Evolutionary conservation across 2,113 vertebrate species (phyloP), one percentile per base, ranked within the genome.

Genomic region (Prunella himalayana): DNA sequence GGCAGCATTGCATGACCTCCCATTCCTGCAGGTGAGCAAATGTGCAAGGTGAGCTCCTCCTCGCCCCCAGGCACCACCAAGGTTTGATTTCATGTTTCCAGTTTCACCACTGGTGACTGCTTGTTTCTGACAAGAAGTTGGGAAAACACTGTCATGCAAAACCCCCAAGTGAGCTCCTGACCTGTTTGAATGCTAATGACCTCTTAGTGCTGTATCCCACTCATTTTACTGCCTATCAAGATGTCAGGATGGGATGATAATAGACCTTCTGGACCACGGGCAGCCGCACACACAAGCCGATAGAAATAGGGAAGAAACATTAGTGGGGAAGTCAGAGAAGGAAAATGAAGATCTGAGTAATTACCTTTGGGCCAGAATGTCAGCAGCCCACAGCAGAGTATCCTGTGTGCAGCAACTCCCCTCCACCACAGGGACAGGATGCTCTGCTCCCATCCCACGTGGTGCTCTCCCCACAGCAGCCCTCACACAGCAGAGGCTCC

Each of bases 111-210:
- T 59, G 79, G 59, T 94, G 86, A 80, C 80, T 4, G 11, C 17
- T 86, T 83, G 28, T 79, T 93, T 88, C 84, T 92, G 88, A 77
- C 30, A 84, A 81, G 88, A 91, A 92, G 41, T 49, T 83, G 75
- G 90, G 64, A 94, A 93, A 92, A 96, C 37, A 51, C 90, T 63
- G 68, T 42, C 82, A 51, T 63, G 50, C 85, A 81, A 81, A 96
- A 90, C 64, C 56, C 66, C 72, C 56, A 69, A 28, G 53, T 33
- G 73, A 95, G 70, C 73, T 86, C 82, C 71, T 88, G 88, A 83
- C 71, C 87, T 88, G 51, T 94, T 21, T 93, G 90, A 93, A 81
- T 68, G 64, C 31, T 96, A 84, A 95, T 88, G 79, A 90, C 56
- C 63, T 86, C 66, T 64, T 60, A 66, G 39, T 64, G 66, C 64